These are phyloP conservation scores for Drosophila persimilis DNA, from an alignment of 1,140 invertebrate genomes.

Conservation along the genomic window DNA sequence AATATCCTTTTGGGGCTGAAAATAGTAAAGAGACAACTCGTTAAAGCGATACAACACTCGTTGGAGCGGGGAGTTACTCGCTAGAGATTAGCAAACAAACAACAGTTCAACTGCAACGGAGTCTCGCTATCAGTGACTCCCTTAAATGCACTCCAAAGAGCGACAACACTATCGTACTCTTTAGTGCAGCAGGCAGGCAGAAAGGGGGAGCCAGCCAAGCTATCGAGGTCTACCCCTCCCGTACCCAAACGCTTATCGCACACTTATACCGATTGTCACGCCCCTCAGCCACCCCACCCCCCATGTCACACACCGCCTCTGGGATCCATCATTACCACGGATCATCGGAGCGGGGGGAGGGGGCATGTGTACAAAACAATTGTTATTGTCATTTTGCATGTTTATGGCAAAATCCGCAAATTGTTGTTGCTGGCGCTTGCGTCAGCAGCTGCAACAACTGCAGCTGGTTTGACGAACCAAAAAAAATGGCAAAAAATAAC, in stretches of 20 bases:
- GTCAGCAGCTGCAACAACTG: conserved; percentile 65
- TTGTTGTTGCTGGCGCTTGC: conserved; percentile 54
- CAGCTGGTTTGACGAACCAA: conserved; percentile 35
- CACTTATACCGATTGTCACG: conserved; percentile 36
- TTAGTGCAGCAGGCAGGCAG: not conserved
- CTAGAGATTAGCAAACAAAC: no score
- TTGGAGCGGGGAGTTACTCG: no score
- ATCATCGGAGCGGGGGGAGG: not conserved
- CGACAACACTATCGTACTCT: no score
- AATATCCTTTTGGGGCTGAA: conserved; percentile 10
- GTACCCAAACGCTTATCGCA: conserved; percentile 11
- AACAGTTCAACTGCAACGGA: no score
- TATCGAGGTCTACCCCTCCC: not conserved
- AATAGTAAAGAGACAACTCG: not conserved
- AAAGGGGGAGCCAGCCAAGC: not conserved
- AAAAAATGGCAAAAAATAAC: not conserved
- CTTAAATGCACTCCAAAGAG: no score
- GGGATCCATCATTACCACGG: conserved; percentile 4
- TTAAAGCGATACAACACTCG: no score
- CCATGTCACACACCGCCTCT: no score
- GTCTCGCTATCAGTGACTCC: no score
- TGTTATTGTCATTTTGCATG: conserved; percentile 70
- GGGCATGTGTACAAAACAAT: conserved; percentile 32
- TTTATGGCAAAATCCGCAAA: conserved; percentile 64
- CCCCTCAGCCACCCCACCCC: not conserved